Base-by-base conservation (phyloP, 2,797 vertebrate species). In the Onychomys leucogaster region DNA sequence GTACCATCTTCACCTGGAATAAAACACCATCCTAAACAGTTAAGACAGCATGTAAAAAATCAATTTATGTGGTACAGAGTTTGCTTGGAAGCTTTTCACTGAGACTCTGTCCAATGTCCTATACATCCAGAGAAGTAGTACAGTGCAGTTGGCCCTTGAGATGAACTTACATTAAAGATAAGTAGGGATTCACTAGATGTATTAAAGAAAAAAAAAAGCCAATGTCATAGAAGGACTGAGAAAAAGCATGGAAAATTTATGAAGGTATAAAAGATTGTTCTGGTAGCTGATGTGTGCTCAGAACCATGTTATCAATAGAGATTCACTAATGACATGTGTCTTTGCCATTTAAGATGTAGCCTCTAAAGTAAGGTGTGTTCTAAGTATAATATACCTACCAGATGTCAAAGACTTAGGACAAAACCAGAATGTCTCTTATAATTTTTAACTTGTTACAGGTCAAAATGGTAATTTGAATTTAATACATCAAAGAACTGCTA, bases 401-500 rank as follows among this genome's bases (percentile, higher is more conserved):
- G 14, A 89, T 78, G 61, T 84, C 84, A 95, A 94, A 89, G 37
- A 43, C 37, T 52, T n/a, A 69, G 29, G 11, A 65, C 1, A n/a
- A 73, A 92, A 90, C 73, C 91, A 49, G 67, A 49, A 46, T 73
- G n/a, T 32, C 61, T 82, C 4, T 83, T 57, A 32, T n/a, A 63
- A 37, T 90, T 80, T 95, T 91, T 75, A 27, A 17, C 69, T 77
- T 93, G 61, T 90, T 89, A 49, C 4, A 41, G 59, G 17, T 84
- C 76, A 63, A 95, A 97, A 80, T 92, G 9, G 61, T 92, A 83
- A 82, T 96, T 91, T 82, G 61, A 65, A 29, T 63, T 34, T 88
- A 83, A 41, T 82, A 52, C 2, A 52, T 52, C 84, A 78, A 76
- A 69, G 21, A 67, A 49, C 63, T 78, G 41, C 73, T 67, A 61